Conservation (phyloP, 2,888 invertebrate genomes). For the Agrochola circellaris region DNA sequence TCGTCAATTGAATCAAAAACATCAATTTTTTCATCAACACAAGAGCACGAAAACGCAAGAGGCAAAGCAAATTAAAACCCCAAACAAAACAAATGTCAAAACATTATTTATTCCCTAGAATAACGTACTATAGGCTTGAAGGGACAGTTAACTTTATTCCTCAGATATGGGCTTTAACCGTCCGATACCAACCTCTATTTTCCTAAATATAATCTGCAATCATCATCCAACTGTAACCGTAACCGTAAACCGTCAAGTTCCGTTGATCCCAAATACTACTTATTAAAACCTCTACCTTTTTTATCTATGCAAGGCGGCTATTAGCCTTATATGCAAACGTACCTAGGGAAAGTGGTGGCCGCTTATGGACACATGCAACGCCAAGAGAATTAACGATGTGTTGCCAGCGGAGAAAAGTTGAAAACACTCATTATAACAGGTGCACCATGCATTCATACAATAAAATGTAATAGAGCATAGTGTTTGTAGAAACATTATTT, state of each 20-base stretch:
- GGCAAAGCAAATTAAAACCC: too few relatives aligned
- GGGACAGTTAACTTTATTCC: too few relatives aligned
- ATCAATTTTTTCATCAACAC: too few relatives aligned
- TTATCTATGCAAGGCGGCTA: neutral
- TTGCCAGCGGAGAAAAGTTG: neutral
- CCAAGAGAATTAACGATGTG: neutral
- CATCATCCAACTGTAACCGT: too few relatives aligned
- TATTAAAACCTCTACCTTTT: neutral
- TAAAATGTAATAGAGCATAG: neutral
- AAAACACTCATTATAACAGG: neutral
- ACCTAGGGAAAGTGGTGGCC: neutral
- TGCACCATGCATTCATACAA: neutral
- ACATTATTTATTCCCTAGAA: too few relatives aligned
- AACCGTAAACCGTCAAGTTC: neutral
- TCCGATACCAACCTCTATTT: too few relatives aligned
- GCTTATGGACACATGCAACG: neutral
- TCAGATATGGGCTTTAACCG: too few relatives aligned
- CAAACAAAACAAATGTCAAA: too few relatives aligned
- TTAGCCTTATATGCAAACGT: neutral
- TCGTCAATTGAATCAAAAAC: too few relatives aligned
- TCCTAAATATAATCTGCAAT: neutral
- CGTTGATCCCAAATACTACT: neutral
- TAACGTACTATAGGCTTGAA: too few relatives aligned
- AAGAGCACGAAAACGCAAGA: too few relatives aligned
- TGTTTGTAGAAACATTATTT: neutral